These are phyloP conservation scores for Microctonus hyperodae DNA, from an alignment of 2,888 invertebrate species.

Conservation along the genomic window DNA sequence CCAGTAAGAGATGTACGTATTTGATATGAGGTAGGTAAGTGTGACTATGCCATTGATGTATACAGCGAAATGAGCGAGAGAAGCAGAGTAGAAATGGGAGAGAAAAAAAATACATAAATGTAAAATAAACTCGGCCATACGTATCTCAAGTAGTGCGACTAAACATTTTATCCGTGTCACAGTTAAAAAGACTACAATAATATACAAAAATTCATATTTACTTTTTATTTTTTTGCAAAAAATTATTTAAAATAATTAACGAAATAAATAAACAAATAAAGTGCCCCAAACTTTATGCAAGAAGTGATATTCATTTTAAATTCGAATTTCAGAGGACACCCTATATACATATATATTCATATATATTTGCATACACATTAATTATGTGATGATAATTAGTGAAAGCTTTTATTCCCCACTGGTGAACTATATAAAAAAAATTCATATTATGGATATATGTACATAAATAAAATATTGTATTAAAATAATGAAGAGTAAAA, in stretches of 20 bases:
- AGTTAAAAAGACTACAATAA: background rate
- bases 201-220: background rate
- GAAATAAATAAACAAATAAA: too few species aligned
- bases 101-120: too few species aligned
- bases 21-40: constrained; percentile 38
- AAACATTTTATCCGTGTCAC: too few species aligned
- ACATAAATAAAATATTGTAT: background rate
- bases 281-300: too few species aligned
- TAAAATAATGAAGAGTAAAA: background rate
- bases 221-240: background rate
- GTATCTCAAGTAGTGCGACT: too few species aligned
- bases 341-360: too few species aligned
- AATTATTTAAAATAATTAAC: background rate
- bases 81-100: too few species aligned
- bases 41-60: constrained; percentile 16
- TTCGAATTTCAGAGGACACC: too few species aligned
- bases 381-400: constrained; percentile 15
- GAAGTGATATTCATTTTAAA: too few species aligned
- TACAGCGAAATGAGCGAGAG: too few species aligned
- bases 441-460: too few species aligned
- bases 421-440: background rate
- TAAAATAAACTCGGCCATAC: too few species aligned
- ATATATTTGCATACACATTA: background rate
- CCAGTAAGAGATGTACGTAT: constrained; percentile 22
- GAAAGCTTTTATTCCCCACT: constrained; percentile 21